These are phyloP conservation scores for Zaprionus nigranus DNA, from an alignment of 1,140 invertebrate species.

Conservation along the genomic window DNA sequence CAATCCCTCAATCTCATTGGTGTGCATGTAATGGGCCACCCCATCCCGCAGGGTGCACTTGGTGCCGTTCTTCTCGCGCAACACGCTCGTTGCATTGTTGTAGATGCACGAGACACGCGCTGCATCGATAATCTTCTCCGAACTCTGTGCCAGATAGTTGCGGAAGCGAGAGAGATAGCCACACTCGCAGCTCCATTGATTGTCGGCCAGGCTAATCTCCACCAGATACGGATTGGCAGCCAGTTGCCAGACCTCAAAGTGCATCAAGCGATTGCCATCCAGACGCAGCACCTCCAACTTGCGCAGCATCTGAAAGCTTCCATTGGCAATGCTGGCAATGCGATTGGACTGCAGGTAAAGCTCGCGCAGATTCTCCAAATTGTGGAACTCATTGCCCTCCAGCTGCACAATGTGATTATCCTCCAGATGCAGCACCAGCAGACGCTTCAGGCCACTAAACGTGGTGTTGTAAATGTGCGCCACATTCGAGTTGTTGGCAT, in stretches of 20 bases:
- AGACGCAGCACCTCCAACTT: conserved; percentile 93
- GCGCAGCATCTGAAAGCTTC: conserved; percentile 92
- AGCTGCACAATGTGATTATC: conserved; percentile 92
- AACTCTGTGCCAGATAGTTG: conserved; percentile 90
- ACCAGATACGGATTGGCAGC: conserved; percentile 91
- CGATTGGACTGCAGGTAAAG: conserved; percentile 95
- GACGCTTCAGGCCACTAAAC: conserved; percentile 92
- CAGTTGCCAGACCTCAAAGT: conserved; percentile 92
- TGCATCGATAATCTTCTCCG: conserved; percentile 90
- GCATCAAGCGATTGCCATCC: conserved; percentile 92
- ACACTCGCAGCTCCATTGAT: conserved; percentile 96
- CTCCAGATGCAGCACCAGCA: conserved; percentile 93
- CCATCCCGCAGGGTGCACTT: conserved; percentile 88
- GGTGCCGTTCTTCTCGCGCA: conserved; percentile 89
- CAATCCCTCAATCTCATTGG: conserved; percentile 91
- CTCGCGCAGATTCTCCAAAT: conserved; percentile 91
- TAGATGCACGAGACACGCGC: conserved; percentile 88
- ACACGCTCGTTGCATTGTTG: conserved; percentile 88
- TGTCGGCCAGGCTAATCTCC: conserved; percentile 91
- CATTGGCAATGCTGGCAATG: conserved; percentile 93
- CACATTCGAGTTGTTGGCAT: conserved; percentile 95
- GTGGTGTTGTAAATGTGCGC: conserved; percentile 94
- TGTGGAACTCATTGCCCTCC: conserved; percentile 93
- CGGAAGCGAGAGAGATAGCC: conserved; percentile 91
- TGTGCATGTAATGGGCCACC: conserved; percentile 89